Percentiles rank a stretch among this genome's conserved stretches.
Evolutionary conservation across 1,140 invertebrate genomes (phyloP).

Genomic region (Idris sp.): DNA sequence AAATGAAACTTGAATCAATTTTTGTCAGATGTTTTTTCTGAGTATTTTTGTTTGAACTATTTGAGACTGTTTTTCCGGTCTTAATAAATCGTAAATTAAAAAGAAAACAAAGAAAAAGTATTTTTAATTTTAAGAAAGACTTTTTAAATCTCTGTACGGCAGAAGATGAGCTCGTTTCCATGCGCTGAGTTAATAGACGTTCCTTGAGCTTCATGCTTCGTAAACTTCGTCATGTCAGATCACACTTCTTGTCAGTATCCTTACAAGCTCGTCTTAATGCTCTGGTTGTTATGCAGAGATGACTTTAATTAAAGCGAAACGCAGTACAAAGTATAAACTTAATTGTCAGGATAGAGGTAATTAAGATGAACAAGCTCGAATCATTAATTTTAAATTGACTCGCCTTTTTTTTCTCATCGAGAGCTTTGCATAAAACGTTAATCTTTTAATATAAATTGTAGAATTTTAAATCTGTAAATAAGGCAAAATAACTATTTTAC

Average conservation of each 20-base stretch:
- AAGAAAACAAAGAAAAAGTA: too few relatives aligned
- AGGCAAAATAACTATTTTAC: too few relatives aligned
- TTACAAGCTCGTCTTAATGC: conserved; percentile 42
- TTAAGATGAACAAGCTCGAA: conserved; percentile 33
- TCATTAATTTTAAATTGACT: conserved; percentile 39
- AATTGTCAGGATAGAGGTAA: conserved; percentile 22
- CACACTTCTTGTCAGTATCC: conserved; percentile 54
- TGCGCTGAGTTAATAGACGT: conserved; percentile 44
- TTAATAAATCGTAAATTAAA: too few relatives aligned
- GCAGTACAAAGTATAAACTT: conserved; percentile 50
- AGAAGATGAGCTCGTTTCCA: conserved; percentile 33
- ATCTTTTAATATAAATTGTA: too few relatives aligned
- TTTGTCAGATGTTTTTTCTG: too few relatives aligned
- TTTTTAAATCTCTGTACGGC: conserved; percentile 40
- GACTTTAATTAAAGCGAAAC: conserved; percentile 64
- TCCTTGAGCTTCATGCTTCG: conserved; percentile 56
- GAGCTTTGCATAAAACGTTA: too few relatives aligned
- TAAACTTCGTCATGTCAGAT: conserved; percentile 39
- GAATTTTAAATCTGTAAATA: too few relatives aligned
- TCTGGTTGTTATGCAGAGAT: conserved; percentile 63
- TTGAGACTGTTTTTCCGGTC: too few relatives aligned
- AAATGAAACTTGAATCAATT: too few relatives aligned
- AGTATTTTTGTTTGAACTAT: too few relatives aligned
- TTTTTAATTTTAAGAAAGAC: conserved; percentile 33
- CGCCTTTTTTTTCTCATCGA: conserved; percentile 12